Percentiles rank a stretch among this genome's conserved stretches.
Conservation (phyloP, 23 tunicate genomes). For the Oikopleura vanhoeffeni region DNA sequence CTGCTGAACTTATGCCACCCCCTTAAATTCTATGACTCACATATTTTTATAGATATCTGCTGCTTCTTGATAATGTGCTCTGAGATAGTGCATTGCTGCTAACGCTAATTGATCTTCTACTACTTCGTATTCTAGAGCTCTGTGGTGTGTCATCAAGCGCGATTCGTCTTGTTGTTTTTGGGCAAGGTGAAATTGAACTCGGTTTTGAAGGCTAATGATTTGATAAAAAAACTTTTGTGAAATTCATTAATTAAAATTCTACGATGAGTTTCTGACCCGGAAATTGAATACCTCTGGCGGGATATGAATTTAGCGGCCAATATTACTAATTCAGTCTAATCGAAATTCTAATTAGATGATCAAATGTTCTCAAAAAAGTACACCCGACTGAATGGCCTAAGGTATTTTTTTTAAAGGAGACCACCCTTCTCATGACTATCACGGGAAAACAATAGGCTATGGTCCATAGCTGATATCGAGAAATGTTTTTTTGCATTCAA, state of each 20-base stretch:
- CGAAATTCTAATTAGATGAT: background rate
- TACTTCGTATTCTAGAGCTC: slow-evolving; percentile 50
- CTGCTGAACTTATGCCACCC: too few species aligned
- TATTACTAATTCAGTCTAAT: too few species aligned
- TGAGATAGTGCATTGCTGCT: slow-evolving; percentile 96
- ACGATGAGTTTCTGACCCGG: background rate
- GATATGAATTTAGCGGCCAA: background rate
- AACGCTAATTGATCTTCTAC: slow-evolving; percentile 84
- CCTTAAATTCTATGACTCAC: too few species aligned
- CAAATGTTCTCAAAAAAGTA: too few species aligned
- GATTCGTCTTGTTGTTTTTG: slow-evolving; percentile 86
- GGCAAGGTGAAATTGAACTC: slow-evolving; percentile 63
- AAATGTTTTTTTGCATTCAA: too few species aligned
- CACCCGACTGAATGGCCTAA: too few species aligned
- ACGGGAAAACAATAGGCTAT: too few species aligned
- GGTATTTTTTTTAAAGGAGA: too few species aligned
- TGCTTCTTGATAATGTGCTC: slow-evolving; percentile 94
- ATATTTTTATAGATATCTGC: slow-evolving; percentile 60
- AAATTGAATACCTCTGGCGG: background rate
- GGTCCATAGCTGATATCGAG: too few species aligned
- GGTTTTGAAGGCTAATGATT: slow-evolving; percentile 46
- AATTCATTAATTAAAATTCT: background rate
- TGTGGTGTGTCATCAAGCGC: slow-evolving; percentile 40
- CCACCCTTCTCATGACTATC: too few species aligned
- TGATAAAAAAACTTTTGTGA: slow-evolving; percentile 23